Evolutionary conservation across 2,113 vertebrate species (phyloP), one percentile per base, ranked within the genome.

Genomic region (Cinclus mexicanus): DNA sequence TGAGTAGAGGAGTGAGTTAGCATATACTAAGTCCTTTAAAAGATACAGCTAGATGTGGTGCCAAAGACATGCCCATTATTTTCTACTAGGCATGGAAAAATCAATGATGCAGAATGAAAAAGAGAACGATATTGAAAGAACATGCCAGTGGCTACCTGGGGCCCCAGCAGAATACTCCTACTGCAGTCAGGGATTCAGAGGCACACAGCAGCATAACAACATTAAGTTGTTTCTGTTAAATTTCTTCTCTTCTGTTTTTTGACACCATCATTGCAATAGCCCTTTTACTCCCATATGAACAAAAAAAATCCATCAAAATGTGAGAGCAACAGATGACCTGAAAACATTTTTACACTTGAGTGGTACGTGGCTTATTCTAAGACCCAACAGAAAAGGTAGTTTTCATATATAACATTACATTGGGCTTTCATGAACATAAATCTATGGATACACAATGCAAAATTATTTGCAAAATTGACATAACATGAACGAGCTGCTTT

Each of bases 361-460:
- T 49, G n/a, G 4, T 49, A 55, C 11, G 4, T 59, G 46, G 22
- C 56, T 37, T 55, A 56, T 0, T 0, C n/a, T 52, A 41, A 72
- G 67, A 60, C 16, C 37, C 41, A 74, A 29, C 26, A 3, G 3
- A 67, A 74, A 84, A 87, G 31, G 14, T 70, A 49, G 37, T 63
- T 80, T 26, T 83, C 56, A 26, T 41, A 41, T 20, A 31, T 6
- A 75, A 35, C 24, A 23, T n/a, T 90, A 71, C 29, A 37, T 1
- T 41, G 61, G 49, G 29, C n/a, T 89, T 53, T 89, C 89, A 78
- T 26, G n/a, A 79, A 24, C 53, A 57, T 24, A 49, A 65, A 72
- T 76, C 19, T 76, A 52, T 37, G 14, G 53, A 78, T 46, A 61
- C 16, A 44, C 25, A 76, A 85, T 41, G 11, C 41, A 87, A 55